Conservation (phyloP, 2,888 invertebrate genomes). For the Phyto melanocephala region DNA sequence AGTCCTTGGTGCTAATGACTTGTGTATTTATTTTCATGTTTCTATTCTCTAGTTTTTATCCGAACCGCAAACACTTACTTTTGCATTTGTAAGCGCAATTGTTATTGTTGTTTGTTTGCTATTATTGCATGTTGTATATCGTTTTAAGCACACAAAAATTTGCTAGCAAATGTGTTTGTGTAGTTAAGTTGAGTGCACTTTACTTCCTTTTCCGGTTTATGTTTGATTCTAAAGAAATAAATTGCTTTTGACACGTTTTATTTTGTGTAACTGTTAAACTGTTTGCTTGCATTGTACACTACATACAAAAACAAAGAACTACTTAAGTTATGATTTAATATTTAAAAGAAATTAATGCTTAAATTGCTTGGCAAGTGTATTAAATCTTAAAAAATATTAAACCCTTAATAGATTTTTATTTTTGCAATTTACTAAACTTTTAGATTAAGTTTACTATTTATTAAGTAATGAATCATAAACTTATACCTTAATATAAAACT, state of each 20-base stretch:
- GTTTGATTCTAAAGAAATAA: slow-evolving; percentile 58
- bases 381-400: too few relatives aligned
- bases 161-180: slow-evolving; percentile 48
- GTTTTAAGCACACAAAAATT: slow-evolving; percentile 10
- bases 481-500: too few relatives aligned
- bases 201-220: slow-evolving; percentile 66
- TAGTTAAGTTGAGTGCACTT: slow-evolving; percentile 66
- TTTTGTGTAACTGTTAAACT: slow-evolving; percentile 26
- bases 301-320: too few relatives aligned
- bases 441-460: too few relatives aligned
- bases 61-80: slow-evolving; percentile 52
- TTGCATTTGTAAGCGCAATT: slow-evolving; percentile 27
- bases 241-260: slow-evolving; percentile 64
- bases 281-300: not conserved
- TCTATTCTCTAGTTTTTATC: slow-evolving; percentile 27
- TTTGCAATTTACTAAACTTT: too few relatives aligned
- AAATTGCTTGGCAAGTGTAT: too few relatives aligned
- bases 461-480: too few relatives aligned
- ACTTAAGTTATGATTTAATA: too few relatives aligned
- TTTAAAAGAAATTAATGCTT: too few relatives aligned
- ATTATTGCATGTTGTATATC: slow-evolving; percentile 18
- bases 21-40: slow-evolving; percentile 53
- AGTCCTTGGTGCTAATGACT: slow-evolving; percentile 59
- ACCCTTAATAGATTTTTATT: too few relatives aligned
- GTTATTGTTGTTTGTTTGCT: slow-evolving; percentile 11